Percentiles rank a stretch among this genome's conserved stretches.
phyloP scores from a whole-genome alignment of 2,797 vertebrate species.

The Semaprochilodus insignis region DNA sequence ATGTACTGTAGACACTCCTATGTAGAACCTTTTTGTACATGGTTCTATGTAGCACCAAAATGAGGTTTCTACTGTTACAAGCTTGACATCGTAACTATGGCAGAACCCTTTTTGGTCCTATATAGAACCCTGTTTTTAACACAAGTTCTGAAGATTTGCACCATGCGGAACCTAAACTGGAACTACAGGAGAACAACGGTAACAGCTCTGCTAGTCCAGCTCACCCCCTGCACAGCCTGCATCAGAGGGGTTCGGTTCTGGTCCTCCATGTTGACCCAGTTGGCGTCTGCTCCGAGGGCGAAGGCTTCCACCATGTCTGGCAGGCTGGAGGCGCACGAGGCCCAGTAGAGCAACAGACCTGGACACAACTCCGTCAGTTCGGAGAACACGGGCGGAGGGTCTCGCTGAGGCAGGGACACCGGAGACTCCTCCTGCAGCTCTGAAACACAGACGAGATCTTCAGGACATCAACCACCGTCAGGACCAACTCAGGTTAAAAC shows the following conservation, averaged over 20 bases:
- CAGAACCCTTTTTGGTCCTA: too few species aligned
- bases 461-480: neutral
- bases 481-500: neutral
- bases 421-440: constrained; percentile 40
- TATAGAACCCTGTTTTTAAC: too few species aligned
- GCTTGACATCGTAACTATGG: too few species aligned
- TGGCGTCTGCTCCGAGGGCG: constrained; percentile 93
- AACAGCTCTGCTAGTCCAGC: constrained; percentile 38
- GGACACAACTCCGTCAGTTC: constrained; percentile 82
- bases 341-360: constrained; percentile 89
- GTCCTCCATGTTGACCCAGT: constrained; percentile 91
- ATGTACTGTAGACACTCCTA: too few species aligned
- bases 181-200: too few species aligned
- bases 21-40: too few species aligned
- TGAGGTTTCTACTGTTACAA: too few species aligned
- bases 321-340: constrained; percentile 89
- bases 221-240: constrained; percentile 94
- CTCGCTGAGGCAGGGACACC: neutral
- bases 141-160: too few species aligned
- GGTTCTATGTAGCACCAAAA: too few species aligned
- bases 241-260: constrained; percentile 91
- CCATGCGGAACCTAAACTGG: too few species aligned
- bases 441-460: constrained; percentile 6
- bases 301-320: constrained; percentile 94
- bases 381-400: constrained; percentile 68